These are phyloP conservation scores for Serripes groenlandicus DNA, from an alignment of 2,888 invertebrate species.

Conservation along the genomic window DNA sequence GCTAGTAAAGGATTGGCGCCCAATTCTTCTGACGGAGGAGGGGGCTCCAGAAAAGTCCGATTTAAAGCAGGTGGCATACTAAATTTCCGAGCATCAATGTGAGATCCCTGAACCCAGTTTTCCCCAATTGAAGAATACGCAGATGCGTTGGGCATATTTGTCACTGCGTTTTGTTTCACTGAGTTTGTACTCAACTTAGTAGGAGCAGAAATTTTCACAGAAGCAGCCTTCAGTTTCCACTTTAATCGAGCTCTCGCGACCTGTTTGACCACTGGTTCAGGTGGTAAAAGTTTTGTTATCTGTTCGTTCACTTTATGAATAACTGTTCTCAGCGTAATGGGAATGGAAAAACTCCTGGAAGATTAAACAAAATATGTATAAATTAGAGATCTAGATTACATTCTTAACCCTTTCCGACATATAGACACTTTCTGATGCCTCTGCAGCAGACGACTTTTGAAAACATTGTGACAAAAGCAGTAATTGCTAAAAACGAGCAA, in stretches of 20 bases:
- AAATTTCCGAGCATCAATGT: slow-evolving; percentile 53
- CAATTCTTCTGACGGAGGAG: slow-evolving; percentile 51
- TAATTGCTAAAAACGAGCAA: too few relatives aligned
- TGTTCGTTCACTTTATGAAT: slow-evolving; percentile 89
- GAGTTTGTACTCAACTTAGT: slow-evolving; percentile 16
- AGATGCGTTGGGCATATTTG: slow-evolving; percentile 45
- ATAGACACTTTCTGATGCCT: too few relatives aligned
- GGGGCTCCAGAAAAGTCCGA: slow-evolving; percentile 37
- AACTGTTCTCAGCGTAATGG: slow-evolving; percentile 94
- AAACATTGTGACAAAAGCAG: background rate
- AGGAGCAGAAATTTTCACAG: slow-evolving; percentile 20
- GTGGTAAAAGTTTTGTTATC: slow-evolving; percentile 72
- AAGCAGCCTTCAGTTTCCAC: slow-evolving; percentile 31
- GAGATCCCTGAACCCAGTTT: slow-evolving; percentile 43
- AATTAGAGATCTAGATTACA: background rate
- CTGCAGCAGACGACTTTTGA: too few relatives aligned
- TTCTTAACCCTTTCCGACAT: too few relatives aligned
- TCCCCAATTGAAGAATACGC: slow-evolving; percentile 36
- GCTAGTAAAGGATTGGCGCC: slow-evolving; percentile 83
- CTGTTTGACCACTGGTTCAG: slow-evolving; percentile 58
- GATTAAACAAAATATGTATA: slow-evolving; percentile 20
- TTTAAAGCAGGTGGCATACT: slow-evolving; percentile 36
- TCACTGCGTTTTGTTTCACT: slow-evolving; percentile 26
- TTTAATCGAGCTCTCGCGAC: slow-evolving; percentile 44
- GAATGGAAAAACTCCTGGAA: slow-evolving; percentile 94